These are phyloP conservation scores for Polia nebulosa DNA, from an alignment of 2,888 invertebrate genomes.

Conservation along the genomic window DNA sequence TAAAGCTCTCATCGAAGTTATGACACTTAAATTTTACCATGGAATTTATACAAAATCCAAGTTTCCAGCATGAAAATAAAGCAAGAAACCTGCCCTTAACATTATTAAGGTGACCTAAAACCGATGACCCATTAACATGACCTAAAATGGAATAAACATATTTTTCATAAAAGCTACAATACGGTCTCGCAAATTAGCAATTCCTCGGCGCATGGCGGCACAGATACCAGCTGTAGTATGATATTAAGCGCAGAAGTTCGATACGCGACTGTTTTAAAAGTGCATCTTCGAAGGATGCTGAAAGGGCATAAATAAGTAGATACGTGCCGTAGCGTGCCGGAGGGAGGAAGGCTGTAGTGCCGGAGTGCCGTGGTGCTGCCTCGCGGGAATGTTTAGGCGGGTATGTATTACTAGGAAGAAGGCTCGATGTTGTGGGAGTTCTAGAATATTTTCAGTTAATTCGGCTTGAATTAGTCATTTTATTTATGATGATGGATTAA, in stretches of 20 bases:
- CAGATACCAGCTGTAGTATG: slow-evolving; percentile 46
- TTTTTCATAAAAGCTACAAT: slow-evolving; percentile 27
- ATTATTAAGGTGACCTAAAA: background rate
- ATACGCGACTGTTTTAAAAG: slow-evolving; percentile 51
- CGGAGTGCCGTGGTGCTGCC: slow-evolving; percentile 11
- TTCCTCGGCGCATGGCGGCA: slow-evolving; percentile 25
- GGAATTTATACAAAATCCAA: too few relatives aligned
- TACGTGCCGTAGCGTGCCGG: slow-evolving; percentile 46
- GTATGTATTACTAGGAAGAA: slow-evolving; percentile 1
- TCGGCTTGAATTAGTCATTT: background rate
- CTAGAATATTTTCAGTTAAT: background rate
- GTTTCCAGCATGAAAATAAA: background rate
- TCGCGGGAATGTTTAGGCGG: slow-evolving; percentile 17
- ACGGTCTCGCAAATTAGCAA: slow-evolving; percentile 22
- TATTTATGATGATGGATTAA: background rate
- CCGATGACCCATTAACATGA: slow-evolving; percentile 10
- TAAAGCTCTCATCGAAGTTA: background rate
- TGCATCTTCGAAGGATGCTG: slow-evolving; percentile 54
- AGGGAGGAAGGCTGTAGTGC: slow-evolving; percentile 35
- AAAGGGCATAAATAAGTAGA: slow-evolving; percentile 63
- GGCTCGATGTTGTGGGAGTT: background rate
- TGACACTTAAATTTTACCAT: background rate
- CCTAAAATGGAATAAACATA: slow-evolving; percentile 18
- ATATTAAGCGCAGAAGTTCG: slow-evolving; percentile 43
- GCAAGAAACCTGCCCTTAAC: background rate